Evolutionary conservation across 2,797 vertebrate genomes (phyloP).

Genomic region (Anguilla marmorata): DNA sequence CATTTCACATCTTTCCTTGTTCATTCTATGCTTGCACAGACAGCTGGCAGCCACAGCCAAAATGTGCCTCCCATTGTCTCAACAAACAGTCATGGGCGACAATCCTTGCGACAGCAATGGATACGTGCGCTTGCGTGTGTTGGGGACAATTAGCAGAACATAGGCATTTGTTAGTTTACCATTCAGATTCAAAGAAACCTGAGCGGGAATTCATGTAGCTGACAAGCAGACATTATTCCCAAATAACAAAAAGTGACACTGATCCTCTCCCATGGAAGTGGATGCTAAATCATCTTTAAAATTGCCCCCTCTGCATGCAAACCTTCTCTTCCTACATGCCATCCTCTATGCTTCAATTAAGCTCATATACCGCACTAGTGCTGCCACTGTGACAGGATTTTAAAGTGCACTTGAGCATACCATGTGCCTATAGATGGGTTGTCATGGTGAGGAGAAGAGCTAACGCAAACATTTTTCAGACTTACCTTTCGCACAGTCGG

Average conservation of each 20-base stretch:
- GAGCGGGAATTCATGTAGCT: not conserved
- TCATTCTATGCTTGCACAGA: not conserved
- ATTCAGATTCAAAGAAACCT: not conserved
- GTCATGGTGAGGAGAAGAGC: not conserved
- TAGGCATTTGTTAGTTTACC: not conserved
- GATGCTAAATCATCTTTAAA: not conserved
- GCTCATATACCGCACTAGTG: not conserved
- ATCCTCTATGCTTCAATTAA: not conserved
- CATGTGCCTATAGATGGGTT: not conserved
- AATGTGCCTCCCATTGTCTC: not conserved
- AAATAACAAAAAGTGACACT: not conserved
- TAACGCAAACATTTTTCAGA: not conserved
- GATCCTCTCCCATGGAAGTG: not conserved
- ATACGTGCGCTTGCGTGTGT: not conserved
- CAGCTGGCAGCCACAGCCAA: not conserved
- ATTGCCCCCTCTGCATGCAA: not conserved
- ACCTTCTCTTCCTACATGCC: not conserved
- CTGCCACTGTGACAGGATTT: not conserved
- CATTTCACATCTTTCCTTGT: conserved; percentile 1
- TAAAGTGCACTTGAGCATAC: not conserved
- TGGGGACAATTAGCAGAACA: not conserved
- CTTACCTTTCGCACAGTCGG: conserved; percentile 93
- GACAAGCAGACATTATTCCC: not conserved
- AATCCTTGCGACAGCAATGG: not conserved
- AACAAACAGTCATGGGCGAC: not conserved